phyloP scores from a whole-genome alignment of 2,888 invertebrate genomes.

The Resseliella maxima region DNA sequence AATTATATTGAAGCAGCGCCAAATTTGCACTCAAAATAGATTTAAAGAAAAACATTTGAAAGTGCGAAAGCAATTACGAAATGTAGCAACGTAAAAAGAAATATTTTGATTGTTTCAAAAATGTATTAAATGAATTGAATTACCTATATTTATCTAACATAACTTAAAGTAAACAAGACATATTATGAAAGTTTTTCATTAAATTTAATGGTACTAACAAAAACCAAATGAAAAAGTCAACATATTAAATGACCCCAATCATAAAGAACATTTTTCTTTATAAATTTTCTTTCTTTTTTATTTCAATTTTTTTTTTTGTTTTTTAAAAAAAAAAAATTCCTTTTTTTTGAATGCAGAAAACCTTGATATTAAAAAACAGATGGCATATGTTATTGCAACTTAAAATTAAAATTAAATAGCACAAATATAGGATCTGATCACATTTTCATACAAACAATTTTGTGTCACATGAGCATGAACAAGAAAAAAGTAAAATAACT shows the following conservation, averaged over 20 bases:
- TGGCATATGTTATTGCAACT: too few relatives aligned
- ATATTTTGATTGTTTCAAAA: constrained; percentile 31
- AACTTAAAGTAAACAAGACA: background rate
- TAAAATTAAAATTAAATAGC: background rate
- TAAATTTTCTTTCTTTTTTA: background rate
- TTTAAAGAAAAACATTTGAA: background rate
- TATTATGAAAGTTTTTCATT: background rate
- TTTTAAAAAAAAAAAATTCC: background rate
- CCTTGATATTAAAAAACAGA: too few relatives aligned
- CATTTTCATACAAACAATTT: background rate
- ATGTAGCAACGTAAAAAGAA: background rate
- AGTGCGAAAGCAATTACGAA: too few relatives aligned
- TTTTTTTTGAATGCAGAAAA: too few relatives aligned
- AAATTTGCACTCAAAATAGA: background rate
- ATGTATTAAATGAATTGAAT: background rate
- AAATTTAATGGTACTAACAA: constrained; percentile 26
- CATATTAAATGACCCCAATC: constrained; percentile 26
- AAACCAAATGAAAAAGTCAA: background rate
- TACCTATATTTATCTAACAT: background rate
- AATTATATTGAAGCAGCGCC: too few relatives aligned
- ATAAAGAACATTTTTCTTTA: background rate
- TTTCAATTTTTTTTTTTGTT: background rate
- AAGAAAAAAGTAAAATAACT: background rate
- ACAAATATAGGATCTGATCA: constrained; percentile 4
- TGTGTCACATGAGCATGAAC: background rate